A percentile compares a stretch with the other conserved stretches of the same genome.
Conservation (phyloP, 2,113 vertebrate species). For the Syngnathus typhle region DNA sequence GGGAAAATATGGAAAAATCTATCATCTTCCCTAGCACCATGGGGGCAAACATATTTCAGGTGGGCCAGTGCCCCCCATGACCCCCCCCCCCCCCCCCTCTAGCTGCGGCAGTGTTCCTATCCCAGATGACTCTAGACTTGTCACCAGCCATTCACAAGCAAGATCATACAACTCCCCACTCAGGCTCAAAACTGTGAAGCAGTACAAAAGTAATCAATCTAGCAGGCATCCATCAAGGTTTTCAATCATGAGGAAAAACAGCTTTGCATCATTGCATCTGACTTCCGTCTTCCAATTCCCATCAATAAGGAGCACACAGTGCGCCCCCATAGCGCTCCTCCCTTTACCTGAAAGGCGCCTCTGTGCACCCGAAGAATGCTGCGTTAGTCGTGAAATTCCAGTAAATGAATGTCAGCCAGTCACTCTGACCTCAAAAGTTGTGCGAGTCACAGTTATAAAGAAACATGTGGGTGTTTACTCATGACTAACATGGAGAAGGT, state of each 20-base stretch:
- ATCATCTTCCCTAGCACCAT: too few species aligned
- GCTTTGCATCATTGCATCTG: background rate
- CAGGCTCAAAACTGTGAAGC: background rate
- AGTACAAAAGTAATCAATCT: background rate
- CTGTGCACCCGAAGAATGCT: conserved; percentile 24
- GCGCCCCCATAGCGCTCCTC: background rate
- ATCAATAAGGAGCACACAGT: background rate
- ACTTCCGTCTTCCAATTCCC: background rate
- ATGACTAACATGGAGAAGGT: background rate
- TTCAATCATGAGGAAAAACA: background rate
- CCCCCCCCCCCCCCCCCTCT: too few species aligned
- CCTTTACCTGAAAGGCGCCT: conserved; percentile 27
- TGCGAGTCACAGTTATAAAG: conserved; percentile 8
- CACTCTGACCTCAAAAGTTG: conserved; percentile 3
- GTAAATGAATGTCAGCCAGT: background rate
- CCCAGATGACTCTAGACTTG: too few species aligned
- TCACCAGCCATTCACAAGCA: too few species aligned
- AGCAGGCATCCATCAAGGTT: background rate
- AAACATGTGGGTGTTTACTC: background rate
- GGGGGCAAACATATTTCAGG: too few species aligned
- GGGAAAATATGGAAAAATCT: too few species aligned
- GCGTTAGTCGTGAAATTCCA: conserved; percentile 7
- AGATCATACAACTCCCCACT: background rate
- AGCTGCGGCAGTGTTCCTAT: too few species aligned
- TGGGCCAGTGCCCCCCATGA: too few species aligned